Evolutionary conservation across 1,140 invertebrate genomes (phyloP), one percentile per base, ranked within the genome.

Genomic region (Halesus radiatus): DNA sequence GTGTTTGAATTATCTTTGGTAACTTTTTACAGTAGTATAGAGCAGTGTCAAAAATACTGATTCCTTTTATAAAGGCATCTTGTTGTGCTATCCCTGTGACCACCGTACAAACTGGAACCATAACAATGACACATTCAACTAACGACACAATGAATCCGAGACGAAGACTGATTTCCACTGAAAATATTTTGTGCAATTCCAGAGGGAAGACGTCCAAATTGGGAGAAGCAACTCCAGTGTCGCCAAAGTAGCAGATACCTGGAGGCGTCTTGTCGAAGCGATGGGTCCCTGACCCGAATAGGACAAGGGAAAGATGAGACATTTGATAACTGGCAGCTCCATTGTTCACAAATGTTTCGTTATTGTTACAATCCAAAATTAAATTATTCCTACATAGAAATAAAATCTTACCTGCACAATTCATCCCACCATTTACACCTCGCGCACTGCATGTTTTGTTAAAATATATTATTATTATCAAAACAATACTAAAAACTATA

Each of bases 341-440:
- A 13, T 13, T 45, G 8, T 45, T 45, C 37, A 3, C 8, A 45
- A 45, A 45, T 45, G 10, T 13, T 45, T 45, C 13, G 13, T 37
- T 37, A 37, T 37, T 37, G 7, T 37, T 37, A 78, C 2, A 29
- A 29, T 2, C 26, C 26, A 29, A 29, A n/a, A n/a, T n/a, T n/a
- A n/a, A n/a, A n/a, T n/a, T n/a, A n/a, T n/a, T n/a, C n/a, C n/a
- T n/a, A 29, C 2, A 29, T 29, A 29, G 2, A 29, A 29, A 29
- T 29, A 53, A 52, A 70, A 68, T 16, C 15, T 78, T 74, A 83
- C 81, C 81, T 45, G 81, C 78, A 58, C 81, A 83, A 77, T 80
- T 83, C 70, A 83, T 73, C 45, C 81, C 81, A 0, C 81, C 81
- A 68, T 83, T 83, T 16, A 83, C 79, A 16, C 81, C 81, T 54